Conservation (phyloP, 2,113 vertebrate species). For the Pachypanchax playfairii region DNA sequence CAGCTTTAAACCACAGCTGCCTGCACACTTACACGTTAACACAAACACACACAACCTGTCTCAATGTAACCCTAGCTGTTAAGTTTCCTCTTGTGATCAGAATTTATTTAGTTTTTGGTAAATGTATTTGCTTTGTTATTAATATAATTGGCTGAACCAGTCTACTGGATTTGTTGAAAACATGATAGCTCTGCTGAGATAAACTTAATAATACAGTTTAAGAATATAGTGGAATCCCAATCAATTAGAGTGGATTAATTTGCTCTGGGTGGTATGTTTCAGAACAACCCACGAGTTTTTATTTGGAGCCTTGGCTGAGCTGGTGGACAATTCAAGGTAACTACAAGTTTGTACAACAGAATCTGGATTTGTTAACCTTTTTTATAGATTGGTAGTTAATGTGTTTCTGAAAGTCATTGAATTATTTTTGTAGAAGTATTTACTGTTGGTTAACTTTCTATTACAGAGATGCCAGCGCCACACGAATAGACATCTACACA, state of each 20-base stretch:
- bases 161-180: too few species aligned
- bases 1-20: too few species aligned
- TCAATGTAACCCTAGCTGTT: too few species aligned
- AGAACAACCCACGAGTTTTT: constrained; percentile 99
- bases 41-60: too few species aligned
- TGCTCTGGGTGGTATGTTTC: constrained; percentile 38
- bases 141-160: too few species aligned
- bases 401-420: background rate
- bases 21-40: too few species aligned
- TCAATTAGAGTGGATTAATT: background rate
- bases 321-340: constrained; percentile 99
- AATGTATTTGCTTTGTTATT: too few species aligned
- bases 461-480: constrained; percentile 94
- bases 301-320: constrained; percentile 96
- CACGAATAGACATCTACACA: constrained; percentile 95
- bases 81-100: too few species aligned
- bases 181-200: too few species aligned
- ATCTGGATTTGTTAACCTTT: background rate
- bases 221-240: background rate
- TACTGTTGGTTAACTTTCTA: constrained; percentile 11
- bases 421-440: constrained; percentile 7
- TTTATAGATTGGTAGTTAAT: too few species aligned
- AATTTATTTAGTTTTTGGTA: too few species aligned
- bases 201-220: too few species aligned
- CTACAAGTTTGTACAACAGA: background rate